Evolutionary conservation across 2,113 vertebrate species (phyloP).

Genomic region (Hypocryptadius cinnamomeus): DNA sequence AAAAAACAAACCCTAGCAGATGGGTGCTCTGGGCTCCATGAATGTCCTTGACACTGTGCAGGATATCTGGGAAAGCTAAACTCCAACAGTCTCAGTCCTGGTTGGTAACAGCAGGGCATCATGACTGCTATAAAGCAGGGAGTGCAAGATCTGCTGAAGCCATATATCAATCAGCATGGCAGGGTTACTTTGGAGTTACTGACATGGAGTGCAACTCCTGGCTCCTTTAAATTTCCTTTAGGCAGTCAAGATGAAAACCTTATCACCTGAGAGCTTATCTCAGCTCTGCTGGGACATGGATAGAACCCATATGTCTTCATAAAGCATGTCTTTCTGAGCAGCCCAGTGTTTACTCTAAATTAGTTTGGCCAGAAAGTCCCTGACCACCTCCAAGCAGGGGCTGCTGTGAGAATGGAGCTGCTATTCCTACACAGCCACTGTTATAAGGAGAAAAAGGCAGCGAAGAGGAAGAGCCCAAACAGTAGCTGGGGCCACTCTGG

Average conservation of each 20-base stretch:
- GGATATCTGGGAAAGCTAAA: not conserved
- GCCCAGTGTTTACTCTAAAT: not conserved
- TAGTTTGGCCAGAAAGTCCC: not conserved
- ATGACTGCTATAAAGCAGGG: not conserved
- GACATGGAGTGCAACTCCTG: rapidly evolving
- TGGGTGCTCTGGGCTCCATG: not conserved
- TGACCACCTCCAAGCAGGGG: not conserved
- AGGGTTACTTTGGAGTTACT: not conserved
- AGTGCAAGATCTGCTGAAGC: not conserved
- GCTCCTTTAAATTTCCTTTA: not conserved
- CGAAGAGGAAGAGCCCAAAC: not conserved
- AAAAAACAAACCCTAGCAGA: not conserved
- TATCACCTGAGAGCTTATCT: not conserved
- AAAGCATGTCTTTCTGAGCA: not conserved
- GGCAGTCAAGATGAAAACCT: not conserved
- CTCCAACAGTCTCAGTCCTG: not conserved
- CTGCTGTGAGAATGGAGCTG: not conserved
- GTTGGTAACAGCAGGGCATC: not conserved
- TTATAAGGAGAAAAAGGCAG: not conserved
- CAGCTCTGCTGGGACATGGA: not conserved
- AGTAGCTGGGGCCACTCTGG: not conserved
- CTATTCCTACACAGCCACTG: not conserved
- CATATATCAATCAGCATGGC: not conserved
- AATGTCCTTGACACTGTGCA: not conserved
- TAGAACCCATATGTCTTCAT: not conserved